Conservation (phyloP, 2,888 invertebrate genomes). For the Standfussiana lucernea region DNA sequence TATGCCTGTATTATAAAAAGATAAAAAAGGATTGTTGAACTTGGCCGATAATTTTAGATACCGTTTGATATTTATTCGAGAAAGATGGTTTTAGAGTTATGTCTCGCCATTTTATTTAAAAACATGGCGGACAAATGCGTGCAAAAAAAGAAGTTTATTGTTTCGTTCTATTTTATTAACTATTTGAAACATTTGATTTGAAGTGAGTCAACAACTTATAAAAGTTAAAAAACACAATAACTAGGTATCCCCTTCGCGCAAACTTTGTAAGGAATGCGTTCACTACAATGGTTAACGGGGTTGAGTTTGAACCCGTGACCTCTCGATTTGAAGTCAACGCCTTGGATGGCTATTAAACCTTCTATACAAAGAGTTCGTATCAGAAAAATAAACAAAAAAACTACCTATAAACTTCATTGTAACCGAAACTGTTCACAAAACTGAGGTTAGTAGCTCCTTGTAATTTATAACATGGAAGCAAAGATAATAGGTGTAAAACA, state of each 20-base stretch:
- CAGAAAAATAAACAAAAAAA: constrained; percentile 1
- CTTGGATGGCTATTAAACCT: constrained; percentile 8
- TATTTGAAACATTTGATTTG: background rate
- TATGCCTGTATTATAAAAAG: constrained; percentile 7
- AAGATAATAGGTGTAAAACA: constrained; percentile 23
- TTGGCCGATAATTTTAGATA: constrained; percentile 45
- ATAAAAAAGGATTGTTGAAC: constrained; percentile 47
- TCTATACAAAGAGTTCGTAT: background rate
- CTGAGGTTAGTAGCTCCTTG: background rate
- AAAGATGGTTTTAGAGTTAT: constrained; percentile 39
- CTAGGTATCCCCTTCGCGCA: background rate
- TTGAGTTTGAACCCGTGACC: constrained; percentile 38
- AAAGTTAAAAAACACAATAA: background rate
- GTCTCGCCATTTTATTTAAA: constrained; percentile 24
- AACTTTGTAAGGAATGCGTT: constrained; percentile 15
- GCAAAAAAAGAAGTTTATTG: constrained; percentile 30
- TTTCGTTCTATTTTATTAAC: background rate
- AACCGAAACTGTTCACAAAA: background rate
- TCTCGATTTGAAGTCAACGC: constrained; percentile 26
- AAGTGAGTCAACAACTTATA: background rate
- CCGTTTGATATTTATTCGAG: background rate
- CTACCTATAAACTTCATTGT: background rate
- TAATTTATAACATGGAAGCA: constrained; percentile 37
- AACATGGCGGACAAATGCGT: constrained; percentile 31
- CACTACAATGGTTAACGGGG: constrained; percentile 22